Conservation (phyloP, 2,888 invertebrate species). For the Smittia sp. region DNA sequence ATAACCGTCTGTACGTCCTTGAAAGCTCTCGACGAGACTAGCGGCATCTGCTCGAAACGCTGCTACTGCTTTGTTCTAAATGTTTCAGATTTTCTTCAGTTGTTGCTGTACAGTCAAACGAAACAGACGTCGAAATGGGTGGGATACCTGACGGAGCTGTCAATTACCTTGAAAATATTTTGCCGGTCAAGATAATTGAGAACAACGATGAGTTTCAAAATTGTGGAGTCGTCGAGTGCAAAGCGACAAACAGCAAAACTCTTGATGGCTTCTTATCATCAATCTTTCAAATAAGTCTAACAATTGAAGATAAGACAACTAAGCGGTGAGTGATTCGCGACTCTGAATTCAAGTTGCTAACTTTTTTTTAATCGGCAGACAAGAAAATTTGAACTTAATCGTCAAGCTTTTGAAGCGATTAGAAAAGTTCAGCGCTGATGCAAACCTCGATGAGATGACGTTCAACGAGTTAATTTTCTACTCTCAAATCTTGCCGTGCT, state of each 20-base stretch:
- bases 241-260: not conserved
- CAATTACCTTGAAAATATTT: not conserved
- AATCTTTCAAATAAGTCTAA: slow-evolving; percentile 45
- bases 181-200: not conserved
- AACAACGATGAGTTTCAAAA: slow-evolving; percentile 21
- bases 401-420: not conserved
- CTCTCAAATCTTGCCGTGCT: not conserved
- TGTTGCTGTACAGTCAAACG: not conserved
- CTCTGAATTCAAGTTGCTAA: not conserved
- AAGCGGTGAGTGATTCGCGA: too few species aligned
- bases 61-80: not conserved
- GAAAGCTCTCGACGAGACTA: too few species aligned
- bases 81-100: not conserved
- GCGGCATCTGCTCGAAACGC: not conserved
- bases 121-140: not conserved
- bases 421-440: not conserved
- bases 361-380: not conserved
- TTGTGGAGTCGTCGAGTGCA: slow-evolving; percentile 26
- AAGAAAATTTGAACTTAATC: not conserved
- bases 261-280: slow-evolving; percentile 52
- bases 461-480: not conserved
- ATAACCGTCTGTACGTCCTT: too few species aligned
- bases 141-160: not conserved
- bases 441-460: not conserved
- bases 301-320: not conserved